These are phyloP conservation scores for Accipiter cooperii DNA, from an alignment of 2,113 vertebrate genomes.

Conservation along the genomic window DNA sequence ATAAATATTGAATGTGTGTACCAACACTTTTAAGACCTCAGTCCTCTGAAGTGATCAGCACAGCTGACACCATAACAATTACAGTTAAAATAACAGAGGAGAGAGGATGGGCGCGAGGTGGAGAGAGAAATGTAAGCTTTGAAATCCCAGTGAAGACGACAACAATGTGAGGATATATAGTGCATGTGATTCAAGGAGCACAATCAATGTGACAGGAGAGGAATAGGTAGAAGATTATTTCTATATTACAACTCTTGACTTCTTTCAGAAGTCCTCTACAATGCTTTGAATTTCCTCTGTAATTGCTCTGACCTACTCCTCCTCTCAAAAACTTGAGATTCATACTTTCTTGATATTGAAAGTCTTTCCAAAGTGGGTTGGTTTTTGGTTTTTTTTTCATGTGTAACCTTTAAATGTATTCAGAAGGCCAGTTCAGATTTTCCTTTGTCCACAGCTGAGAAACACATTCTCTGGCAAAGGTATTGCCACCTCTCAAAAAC, in stretches of 20 bases:
- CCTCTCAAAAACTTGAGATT: not conserved
- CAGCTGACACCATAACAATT: slow-evolving; percentile 14
- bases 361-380: not conserved
- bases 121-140: slow-evolving; percentile 22
- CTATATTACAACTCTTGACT: not conserved
- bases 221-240: not conserved
- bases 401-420: not conserved
- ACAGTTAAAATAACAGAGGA: slow-evolving; percentile 25
- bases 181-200: not conserved
- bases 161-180: not conserved
- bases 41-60: not conserved
- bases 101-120: not conserved
- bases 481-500: not conserved
- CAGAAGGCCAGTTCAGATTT: not conserved
- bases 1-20: slow-evolving; percentile 47
- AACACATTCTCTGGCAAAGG: not conserved
- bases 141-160: slow-evolving; percentile 5
- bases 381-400: not conserved
- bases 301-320: not conserved
- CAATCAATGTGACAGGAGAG: not conserved
- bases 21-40: slow-evolving; percentile 16
- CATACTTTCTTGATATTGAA: not conserved
- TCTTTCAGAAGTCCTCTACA: not conserved
- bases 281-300: not conserved
- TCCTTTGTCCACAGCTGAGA: not conserved